Evolutionary conservation across 2,113 vertebrate genomes (phyloP).

Genomic region (Nycticryphes semicollaris): DNA sequence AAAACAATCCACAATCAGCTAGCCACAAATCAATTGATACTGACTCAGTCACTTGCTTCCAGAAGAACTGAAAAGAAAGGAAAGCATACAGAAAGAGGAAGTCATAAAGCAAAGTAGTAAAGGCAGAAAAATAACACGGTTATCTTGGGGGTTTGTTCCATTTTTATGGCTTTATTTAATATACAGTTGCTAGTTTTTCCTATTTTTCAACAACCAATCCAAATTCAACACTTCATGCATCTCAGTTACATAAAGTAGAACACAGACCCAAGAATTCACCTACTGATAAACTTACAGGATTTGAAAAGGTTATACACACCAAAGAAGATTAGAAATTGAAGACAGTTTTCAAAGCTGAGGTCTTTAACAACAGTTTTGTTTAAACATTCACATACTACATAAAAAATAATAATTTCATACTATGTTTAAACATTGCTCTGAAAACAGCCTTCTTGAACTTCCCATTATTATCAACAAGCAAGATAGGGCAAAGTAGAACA

Average conservation of each 20-base stretch:
- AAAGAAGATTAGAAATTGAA: not conserved
- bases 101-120: not conserved
- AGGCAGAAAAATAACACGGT: not conserved
- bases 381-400: not conserved
- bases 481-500: not conserved
- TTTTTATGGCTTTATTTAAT: not conserved
- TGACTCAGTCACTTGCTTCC: not conserved
- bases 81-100: not conserved
- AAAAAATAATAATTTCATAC: not conserved
- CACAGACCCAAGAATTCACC: not conserved
- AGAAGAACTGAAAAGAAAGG: not conserved
- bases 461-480: not conserved
- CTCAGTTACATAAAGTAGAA: not conserved
- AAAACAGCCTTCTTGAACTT: not conserved
- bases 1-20: not conserved
- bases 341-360: not conserved
- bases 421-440: not conserved
- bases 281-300: not conserved
- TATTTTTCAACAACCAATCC: not conserved
- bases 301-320: not conserved
- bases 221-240: not conserved
- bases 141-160: not conserved
- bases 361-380: not conserved
- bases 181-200: not conserved
- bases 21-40: not conserved